Evolutionary conservation across 2,113 vertebrate genomes (phyloP), one percentile per base, ranked within the genome.

Genomic region (Catharus fuscescens): DNA sequence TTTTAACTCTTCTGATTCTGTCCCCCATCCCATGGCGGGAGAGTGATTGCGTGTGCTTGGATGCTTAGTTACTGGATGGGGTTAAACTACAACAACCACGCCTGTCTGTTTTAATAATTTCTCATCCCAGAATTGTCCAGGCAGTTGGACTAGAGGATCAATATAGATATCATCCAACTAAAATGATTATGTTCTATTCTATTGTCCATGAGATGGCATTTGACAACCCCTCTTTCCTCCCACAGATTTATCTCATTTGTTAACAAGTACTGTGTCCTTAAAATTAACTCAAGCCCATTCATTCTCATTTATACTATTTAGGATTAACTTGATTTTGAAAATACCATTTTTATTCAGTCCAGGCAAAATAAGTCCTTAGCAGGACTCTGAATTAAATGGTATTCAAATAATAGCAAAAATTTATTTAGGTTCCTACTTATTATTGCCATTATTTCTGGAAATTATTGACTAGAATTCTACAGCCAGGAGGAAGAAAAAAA

Each of bases 381-480:
- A 53, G 10, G 9, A 61, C 8, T 56, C 24, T 65, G 19, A 38
- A 70, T 64, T 47, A 80, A 82, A n/a, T 9, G 5, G 8, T 31
- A 61, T 40, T 73, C 12, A 60, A 86, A 69, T 32, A 56, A 18
- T 5, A 83, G 8, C 4, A 85, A 90, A 80, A 61, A 42, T 8
- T 26, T 19, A 29, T 65, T 82, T 69, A 9, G 12, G 5, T 24
- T 71, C 34, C 12, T 38, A 64, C 14, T 8, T 48, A 28, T 45
- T 67, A 15, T 5, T 84, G 38, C 2, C 9, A 45, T 80, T 83
- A 90, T 80, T 95, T 92, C 77, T 94, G 76, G 42, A 96, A 94
- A 89, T 71, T 66, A 72, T 90, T 86, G 15, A 26, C 23, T 57
- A 79, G 21, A 70, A 72, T 73, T 72, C 29, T 48, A 28, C 34